These are phyloP conservation scores for Pardosa pseudoannulata DNA, from an alignment of 2,888 invertebrate genomes.

Conservation along the genomic window DNA sequence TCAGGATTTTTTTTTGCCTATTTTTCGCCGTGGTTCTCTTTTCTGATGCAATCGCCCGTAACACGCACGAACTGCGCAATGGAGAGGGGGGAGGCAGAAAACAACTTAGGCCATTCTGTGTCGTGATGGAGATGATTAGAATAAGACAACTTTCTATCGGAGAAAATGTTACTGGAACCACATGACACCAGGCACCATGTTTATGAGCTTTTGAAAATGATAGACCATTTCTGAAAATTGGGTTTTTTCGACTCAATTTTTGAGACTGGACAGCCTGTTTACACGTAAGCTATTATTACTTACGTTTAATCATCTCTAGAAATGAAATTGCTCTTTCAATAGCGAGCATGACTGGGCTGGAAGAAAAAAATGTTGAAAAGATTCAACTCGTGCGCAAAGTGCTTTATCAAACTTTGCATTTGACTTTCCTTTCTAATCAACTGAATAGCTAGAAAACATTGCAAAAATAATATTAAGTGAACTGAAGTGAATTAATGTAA, in stretches of 20 bases:
- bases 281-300: background rate
- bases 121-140: conserved; percentile 65
- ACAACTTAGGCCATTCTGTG: conserved; percentile 37
- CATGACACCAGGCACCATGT: conserved; percentile 34
- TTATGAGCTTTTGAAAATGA: conserved; percentile 12
- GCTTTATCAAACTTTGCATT: too few species aligned
- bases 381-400: too few species aligned
- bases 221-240: background rate
- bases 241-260: background rate
- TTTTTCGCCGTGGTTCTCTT: background rate
- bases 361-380: too few species aligned
- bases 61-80: conserved; percentile 39
- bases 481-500: too few species aligned
- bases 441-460: too few species aligned
- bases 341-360: too few species aligned
- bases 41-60: background rate
- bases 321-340: too few species aligned
- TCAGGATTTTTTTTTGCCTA: conserved; percentile 3
- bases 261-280: background rate
- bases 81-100: background rate
- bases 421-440: too few species aligned
- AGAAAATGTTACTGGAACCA: conserved; percentile 28
- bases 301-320: conserved; percentile 1
- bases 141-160: conserved; percentile 46
- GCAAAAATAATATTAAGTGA: too few species aligned